phyloP scores from a whole-genome alignment of 2,797 vertebrate genomes.

The Brachyalestes nurse region DNA sequence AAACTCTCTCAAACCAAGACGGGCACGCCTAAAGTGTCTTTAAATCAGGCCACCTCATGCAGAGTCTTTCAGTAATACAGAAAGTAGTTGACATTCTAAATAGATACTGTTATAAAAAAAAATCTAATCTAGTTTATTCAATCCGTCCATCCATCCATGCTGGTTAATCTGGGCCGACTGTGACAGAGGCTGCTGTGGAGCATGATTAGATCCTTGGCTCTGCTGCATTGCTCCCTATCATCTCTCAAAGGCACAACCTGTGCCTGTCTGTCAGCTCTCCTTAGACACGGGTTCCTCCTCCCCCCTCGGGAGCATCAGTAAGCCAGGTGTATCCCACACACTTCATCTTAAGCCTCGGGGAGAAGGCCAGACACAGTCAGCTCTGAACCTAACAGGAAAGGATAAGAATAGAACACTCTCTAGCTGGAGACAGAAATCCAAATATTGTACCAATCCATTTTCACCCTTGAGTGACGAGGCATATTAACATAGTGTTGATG shows the following conservation, averaged over 20 bases:
- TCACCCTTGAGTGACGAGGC: constrained; percentile 37
- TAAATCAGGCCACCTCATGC: neutral
- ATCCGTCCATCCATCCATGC: constrained; percentile 6
- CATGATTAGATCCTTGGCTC: constrained; percentile 40
- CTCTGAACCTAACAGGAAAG: constrained; percentile 29
- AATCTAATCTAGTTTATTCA: constrained; percentile 20
- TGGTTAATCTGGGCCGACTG: constrained; percentile 34
- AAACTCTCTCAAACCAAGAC: constrained; percentile 9
- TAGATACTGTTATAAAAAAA: neutral
- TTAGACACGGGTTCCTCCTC: constrained; percentile 15
- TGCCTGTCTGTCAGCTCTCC: constrained; percentile 47
- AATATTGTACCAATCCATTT: constrained; percentile 41
- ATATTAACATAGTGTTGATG: constrained; percentile 44
- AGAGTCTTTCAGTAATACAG: neutral
- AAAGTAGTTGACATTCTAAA: constrained; percentile 10
- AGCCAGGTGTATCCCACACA: constrained; percentile 55
- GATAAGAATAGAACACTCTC: constrained; percentile 43
- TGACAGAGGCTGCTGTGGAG: constrained; percentile 16
- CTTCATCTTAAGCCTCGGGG: constrained; percentile 52
- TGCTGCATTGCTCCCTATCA: constrained; percentile 32
- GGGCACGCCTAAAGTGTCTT: neutral
- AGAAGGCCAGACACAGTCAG: constrained; percentile 47
- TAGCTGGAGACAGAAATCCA: constrained; percentile 40
- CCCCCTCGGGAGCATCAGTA: constrained; percentile 38
- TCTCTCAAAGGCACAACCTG: constrained; percentile 45